Base-by-base conservation (phyloP, 2,888 invertebrate species). In the Craniophora ligustri region DNA sequence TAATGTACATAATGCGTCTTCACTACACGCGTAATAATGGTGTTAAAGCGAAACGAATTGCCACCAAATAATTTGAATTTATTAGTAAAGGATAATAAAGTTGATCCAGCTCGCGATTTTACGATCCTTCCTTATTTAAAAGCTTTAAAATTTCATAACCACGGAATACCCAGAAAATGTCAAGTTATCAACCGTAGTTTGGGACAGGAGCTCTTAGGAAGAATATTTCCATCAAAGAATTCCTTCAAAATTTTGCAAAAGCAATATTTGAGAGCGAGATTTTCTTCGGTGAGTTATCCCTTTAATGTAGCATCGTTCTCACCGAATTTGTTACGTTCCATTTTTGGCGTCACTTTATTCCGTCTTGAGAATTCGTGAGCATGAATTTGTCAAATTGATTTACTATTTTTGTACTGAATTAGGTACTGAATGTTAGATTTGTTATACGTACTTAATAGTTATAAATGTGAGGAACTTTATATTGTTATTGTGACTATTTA, bases 191-290 rank as follows among this genome's bases (percentile, higher is more conserved):
- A 57, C 39, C 50, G 35, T 53, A 59, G 59, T 49, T 66, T 50
- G 48, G 47, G 50, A 55, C 41, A 54, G 62, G 46, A 48, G 42
- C 46, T 55, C 46, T 63, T 66, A 51, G 42, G 36, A 62, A 56
- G 65, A 72, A 64, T 64, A 60, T 74, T 75, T 73, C 53, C 50
- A 65, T 74, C 72, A 75, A 79, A 79, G 75, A 80, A 81, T 76
- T 73, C 67, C 73, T 76, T 69, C 49, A 56, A 69, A 77, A 76
- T 76, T 76, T 72, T 65, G 46, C 48, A 54, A 77, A 76, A 81
- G 77, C 74, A 78, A 80, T 77, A 79, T 83, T 81, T 79, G 73
- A 78, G 76, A 69, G 72, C 42, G 67, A 75, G 70, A 77, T 76
- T 78, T 67, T 73, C 73, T 60, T 75, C 71, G 60, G 68, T 54